Conservation (phyloP, 2,113 vertebrate genomes). For the Typhlomys cinereus region DNA sequence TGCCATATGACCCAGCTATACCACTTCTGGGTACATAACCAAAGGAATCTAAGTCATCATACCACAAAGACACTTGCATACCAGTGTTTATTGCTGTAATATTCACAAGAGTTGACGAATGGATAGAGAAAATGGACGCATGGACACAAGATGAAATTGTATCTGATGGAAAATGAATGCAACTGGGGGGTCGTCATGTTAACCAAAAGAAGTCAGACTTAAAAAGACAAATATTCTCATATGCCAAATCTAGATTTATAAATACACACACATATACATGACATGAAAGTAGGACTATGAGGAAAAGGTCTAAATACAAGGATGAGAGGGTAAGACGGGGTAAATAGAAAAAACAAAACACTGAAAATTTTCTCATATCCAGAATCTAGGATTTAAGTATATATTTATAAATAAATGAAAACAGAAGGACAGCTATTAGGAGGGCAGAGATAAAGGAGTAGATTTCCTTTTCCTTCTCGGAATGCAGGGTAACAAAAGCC, state of each 20-base stretch:
- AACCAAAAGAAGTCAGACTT: not conserved
- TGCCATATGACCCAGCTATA: not conserved
- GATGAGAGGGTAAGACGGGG: not conserved
- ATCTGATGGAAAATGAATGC: not conserved
- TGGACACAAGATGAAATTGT: not conserved
- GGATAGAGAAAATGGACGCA: not conserved
- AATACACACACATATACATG: not conserved
- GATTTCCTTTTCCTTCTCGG: constrained; percentile 57
- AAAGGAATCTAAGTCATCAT: not conserved
- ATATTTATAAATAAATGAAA: not conserved
- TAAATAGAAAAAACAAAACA: not conserved
- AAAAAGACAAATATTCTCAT: not conserved
- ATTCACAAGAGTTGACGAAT: not conserved
- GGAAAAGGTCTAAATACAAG: not conserved
- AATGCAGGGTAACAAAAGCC: constrained; percentile 53
- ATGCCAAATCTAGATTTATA: not conserved
- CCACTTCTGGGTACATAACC: not conserved
- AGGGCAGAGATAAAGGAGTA: not conserved
- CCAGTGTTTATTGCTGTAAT: not conserved
- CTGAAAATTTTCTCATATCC: not conserved
- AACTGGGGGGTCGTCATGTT: not conserved
- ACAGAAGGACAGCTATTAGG: too few species aligned
- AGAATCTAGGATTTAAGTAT: not conserved
- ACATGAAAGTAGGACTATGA: not conserved
- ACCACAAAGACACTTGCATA: not conserved